Conservation (phyloP, 2,888 invertebrate species). For the Idaea aversata region DNA sequence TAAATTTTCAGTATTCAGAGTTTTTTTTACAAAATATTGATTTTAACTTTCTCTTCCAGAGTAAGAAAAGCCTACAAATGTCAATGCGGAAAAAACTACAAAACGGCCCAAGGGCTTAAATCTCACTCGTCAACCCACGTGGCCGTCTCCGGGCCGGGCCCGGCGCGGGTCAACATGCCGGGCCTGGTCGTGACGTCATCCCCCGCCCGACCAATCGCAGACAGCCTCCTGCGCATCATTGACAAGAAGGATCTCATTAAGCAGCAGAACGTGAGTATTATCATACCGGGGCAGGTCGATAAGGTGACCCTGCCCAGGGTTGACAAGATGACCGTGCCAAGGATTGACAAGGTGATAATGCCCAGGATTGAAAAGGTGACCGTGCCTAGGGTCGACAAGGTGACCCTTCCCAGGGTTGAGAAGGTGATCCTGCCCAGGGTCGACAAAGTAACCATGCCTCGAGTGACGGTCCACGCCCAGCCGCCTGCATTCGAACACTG, state of each 20-base stretch:
- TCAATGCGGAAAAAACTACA: constrained; percentile 92
- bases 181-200: constrained; percentile 69
- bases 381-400: not conserved
- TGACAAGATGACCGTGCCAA: not conserved
- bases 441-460: not conserved
- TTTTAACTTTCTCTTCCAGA: constrained; percentile 65
- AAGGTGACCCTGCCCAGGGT: not conserved
- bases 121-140: constrained; percentile 78
- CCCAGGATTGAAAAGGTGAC: not conserved
- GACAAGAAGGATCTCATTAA: constrained; percentile 51
- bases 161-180: constrained; percentile 46
- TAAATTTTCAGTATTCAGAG: not conserved
- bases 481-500: not conserved
- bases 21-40: not conserved
- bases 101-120: constrained; percentile 88
- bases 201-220: constrained; percentile 50
- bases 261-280: constrained; percentile 59
- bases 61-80: constrained; percentile 90
- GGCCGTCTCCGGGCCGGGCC: constrained; percentile 14
- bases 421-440: not conserved
- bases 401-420: not conserved
- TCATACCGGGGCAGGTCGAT: constrained; percentile 19
- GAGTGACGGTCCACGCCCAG: not conserved
- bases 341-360: not conserved
- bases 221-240: constrained; percentile 69